Base-by-base conservation (phyloP, 2,113 vertebrate genomes). In the Rattus rattus region DNA sequence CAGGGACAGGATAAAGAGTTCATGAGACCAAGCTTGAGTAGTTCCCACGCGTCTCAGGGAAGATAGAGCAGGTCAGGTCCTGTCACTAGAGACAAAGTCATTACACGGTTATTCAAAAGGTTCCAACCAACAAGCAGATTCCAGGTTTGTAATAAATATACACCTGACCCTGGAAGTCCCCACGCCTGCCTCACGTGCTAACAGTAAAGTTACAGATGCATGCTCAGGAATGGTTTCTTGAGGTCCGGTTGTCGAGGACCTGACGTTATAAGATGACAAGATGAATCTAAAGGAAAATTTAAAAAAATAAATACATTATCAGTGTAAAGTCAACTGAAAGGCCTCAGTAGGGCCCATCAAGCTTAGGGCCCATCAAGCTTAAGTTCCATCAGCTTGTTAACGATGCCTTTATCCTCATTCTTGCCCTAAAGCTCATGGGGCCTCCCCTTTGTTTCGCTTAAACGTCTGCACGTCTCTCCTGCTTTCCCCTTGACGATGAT, bases 301-400 rank as follows among this genome's bases (percentile, higher is more conserved):
- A 43, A 70, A 72, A 49, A 65, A 16, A 33, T 52, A 43, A 49
- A 77, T 43, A 43, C 2, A 59, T 94, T 86, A 14, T 33, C 5
- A 69, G 79, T 36, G 22, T 33, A 49, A 56, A 84, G 56, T 79
- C 33, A 54, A 26, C 20, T 20, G 22, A 28, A 67, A 80, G 65
- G 28, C 49, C 5, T 72, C 5, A 0, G 39, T 2, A 47, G 28
- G 49, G 26, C 43, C 43, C 43, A 43, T n/a, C 17, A 0, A 11
- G 39, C 87, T 61, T 73, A 17, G 12, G 30, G 63, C n/a, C 19
- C 49, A 24, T 67, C 9, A n/a, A 36, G 20, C 26, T 49, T 10
- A 16, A 2, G 10, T 24, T 80, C 36, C 14, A 5, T 33, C 49
- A n/a, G 2, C 39, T 56, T 73, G 28, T 75, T 1, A 20, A 87